Evolutionary conservation across 2,888 invertebrate genomes (phyloP), one percentile per base, ranked within the genome.

Genomic region (Mystacides longicornis): DNA sequence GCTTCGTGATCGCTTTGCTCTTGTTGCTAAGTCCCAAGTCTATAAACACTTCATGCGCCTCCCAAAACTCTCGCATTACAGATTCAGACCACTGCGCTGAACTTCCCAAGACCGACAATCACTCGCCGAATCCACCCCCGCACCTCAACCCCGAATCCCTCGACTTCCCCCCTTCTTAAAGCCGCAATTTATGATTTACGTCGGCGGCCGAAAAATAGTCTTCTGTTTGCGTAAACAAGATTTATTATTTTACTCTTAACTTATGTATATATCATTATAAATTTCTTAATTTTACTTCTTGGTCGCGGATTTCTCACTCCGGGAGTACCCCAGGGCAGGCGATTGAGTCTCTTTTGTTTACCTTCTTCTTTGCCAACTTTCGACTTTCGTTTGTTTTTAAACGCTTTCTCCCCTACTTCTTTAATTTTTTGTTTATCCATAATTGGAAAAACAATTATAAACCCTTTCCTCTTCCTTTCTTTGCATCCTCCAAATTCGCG

Each of bases 171-270:
- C 4, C 37, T 14, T 16, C 37, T 14, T 37, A n/a, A 37, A 14
- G 4, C 7, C 37, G 37, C 37, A 37, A 37, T 37, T 37, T 37
- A 37, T 37, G 37, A 37, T 37, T 37, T 37, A 37, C 14, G 37
- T 37, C 37, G 37, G n/a, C n/a, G n/a, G 16, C 37, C 37, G 16
- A 37, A 37, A 37, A 37, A 37, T 37, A 37, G 37, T 37, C 37
- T 14, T 37, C 16, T 37, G 37, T 37, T 37, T 37, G 37, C 37
- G 37, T 37, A 37, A 37, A 37, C 37, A 37, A 37, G 37, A 37
- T 37, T 37, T 37, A 37, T 37, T 37, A 37, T 37, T 37, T 37
- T 16, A 14, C 14, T 37, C 16, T 14, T 37, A 37, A 37, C 14
- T 37, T 37, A n/a, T n/a, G n/a, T n/a, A n/a, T n/a, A 37, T 37